Conservation (phyloP, 2,113 vertebrate species). For the Epinephelus fuscoguttatus region DNA sequence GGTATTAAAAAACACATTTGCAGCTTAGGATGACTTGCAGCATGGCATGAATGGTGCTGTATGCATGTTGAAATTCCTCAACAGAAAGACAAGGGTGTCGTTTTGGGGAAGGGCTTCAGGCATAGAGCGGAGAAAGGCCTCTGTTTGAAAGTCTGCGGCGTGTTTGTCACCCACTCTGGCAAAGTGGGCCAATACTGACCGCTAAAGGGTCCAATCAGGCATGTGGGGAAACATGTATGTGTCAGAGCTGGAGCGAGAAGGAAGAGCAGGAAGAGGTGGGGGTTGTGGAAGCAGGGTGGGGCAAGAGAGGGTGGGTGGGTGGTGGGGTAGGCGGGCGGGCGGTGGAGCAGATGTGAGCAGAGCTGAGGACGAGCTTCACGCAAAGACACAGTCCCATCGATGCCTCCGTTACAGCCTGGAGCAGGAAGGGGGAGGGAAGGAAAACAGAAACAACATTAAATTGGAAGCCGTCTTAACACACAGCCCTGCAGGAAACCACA, state of each 20-base stretch:
- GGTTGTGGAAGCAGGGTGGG: slow-evolving; percentile 79
- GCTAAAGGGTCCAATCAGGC: slow-evolving; percentile 76
- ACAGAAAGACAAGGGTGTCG: slow-evolving; percentile 46
- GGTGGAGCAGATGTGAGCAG: slow-evolving; percentile 75
- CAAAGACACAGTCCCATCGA: slow-evolving; percentile 83
- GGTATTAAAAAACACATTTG: slow-evolving; percentile 45
- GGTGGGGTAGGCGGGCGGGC: slow-evolving; percentile 56
- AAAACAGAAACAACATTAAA: slow-evolving; percentile 74
- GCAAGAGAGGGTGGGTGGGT: slow-evolving; percentile 47
- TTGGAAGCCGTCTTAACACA: slow-evolving; percentile 39
- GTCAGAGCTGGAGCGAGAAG: slow-evolving; percentile 40
- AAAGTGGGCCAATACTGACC: slow-evolving; percentile 62
- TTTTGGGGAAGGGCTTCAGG: slow-evolving; percentile 73
- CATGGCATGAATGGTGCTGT: slow-evolving; percentile 45
- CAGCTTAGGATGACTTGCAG: slow-evolving; percentile 64
- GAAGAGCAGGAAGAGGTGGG: slow-evolving; percentile 53
- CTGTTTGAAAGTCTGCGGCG: slow-evolving; percentile 72
- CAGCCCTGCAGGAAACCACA: slow-evolving; percentile 54
- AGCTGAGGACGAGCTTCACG: slow-evolving; percentile 77
- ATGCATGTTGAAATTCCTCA: slow-evolving; percentile 43
- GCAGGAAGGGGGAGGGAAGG: slow-evolving; percentile 72
- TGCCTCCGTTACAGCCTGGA: slow-evolving; percentile 90
- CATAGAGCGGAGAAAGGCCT: slow-evolving; percentile 72
- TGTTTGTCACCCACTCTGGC: slow-evolving; percentile 65
- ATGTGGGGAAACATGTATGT: slow-evolving; percentile 28